Evolutionary conservation across 2,797 vertebrate genomes (phyloP).

Genomic region (Pipistrellus pygmaeus): DNA sequence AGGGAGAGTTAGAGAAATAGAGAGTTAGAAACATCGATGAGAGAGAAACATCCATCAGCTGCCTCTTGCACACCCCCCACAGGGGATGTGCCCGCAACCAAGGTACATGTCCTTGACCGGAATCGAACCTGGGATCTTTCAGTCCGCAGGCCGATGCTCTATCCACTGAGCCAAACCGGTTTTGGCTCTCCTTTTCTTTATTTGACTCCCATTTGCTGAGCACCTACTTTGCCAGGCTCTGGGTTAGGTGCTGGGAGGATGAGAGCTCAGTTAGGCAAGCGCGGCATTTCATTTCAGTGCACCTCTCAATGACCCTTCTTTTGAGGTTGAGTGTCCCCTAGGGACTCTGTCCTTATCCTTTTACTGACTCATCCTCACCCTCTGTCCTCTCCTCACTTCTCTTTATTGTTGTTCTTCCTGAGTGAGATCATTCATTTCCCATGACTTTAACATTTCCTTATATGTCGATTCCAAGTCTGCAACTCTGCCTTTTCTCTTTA

Average conservation of each 20-base stretch:
- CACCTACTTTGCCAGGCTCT: neutral
- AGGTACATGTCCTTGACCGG: too few species aligned
- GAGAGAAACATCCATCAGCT: too few species aligned
- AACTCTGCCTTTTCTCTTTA: neutral
- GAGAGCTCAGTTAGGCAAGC: neutral
- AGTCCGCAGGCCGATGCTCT: too few species aligned
- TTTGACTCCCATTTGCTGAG: neutral
- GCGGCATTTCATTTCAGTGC: neutral
- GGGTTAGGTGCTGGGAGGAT: neutral
- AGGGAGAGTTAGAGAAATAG: too few species aligned
- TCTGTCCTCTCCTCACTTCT: neutral
- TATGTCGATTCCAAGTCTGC: neutral
- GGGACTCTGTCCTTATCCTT: neutral
- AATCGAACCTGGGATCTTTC: too few species aligned
- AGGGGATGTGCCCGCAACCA: too few species aligned
- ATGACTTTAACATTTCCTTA: neutral
- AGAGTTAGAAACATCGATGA: too few species aligned
- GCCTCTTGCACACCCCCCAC: too few species aligned
- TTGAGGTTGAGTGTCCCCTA: neutral
- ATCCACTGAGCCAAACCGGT: too few species aligned
- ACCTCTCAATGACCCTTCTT: neutral
- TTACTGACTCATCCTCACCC: neutral
- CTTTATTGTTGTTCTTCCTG: slow-evolving; percentile 11
- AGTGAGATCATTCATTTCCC: neutral
- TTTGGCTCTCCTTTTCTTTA: neutral